Evolutionary conservation across 2,888 invertebrate genomes (phyloP), one percentile per base, ranked within the genome.

Genomic region (Tribolium freemani): DNA sequence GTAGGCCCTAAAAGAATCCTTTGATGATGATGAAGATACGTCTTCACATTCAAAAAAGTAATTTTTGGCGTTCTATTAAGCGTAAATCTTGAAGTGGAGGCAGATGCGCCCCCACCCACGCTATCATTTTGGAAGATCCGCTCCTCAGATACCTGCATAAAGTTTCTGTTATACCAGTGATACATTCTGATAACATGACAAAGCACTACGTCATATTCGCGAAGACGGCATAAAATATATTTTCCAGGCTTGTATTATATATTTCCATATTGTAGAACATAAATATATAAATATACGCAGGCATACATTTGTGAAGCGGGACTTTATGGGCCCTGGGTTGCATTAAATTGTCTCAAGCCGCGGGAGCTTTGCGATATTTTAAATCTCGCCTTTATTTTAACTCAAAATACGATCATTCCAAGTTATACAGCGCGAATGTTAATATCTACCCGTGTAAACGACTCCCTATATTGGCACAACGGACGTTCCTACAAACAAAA

Each of bases 211-310:
- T 81, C 80, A 78, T 76, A 79, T 78, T 74, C 71, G 76, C 77
- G 77, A 77, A 77, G 78, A 78, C 66, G 67, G 72, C 74, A 69
- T 77, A 77, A 78, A 80, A 82, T 81, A 82, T 81, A 80, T 81
- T 78, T 79, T 76, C 76, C 75, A 69, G 78, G 75, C 81, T 82
- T 82, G 82, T 83, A 82, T 83, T 84, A 84, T 84, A 84, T 84
- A 84, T 84, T 84, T 82, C 82, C 84, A 84, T 85, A 84, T 83
- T 84, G 84, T 83, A 82, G 83, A 83, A 84, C 85, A 84, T 85
- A 85, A 85, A 85, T 85, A 84, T 84, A 84, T 84, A 83, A 84
- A 84, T 84, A 84, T 84, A 81, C 80, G 81, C 82, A 82, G 82
- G 82, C 83, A 81, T 79, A 84, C 82, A 84, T 84, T 83, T 84